Evolutionary conservation across 2,113 vertebrate species (phyloP), one percentile per base, ranked within the genome.

Genomic region (Calyptommatus sinebrachiatus): DNA sequence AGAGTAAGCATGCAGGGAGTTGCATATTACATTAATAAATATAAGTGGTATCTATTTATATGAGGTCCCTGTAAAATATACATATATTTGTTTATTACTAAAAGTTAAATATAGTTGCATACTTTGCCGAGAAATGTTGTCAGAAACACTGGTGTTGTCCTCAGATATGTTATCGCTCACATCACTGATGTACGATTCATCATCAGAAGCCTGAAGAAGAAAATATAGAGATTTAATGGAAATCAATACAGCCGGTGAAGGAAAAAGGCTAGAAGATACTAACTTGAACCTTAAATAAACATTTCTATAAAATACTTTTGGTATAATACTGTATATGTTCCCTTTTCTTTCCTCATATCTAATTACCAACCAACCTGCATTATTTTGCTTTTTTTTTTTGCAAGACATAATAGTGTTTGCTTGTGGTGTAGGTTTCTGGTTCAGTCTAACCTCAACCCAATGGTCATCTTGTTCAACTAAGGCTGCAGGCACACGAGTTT

Each of bases 161-260:
- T 99, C 98, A 21, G 98, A 99, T 95, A 99, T 97, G 88, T 99
- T 99, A 94, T 99, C 98, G 86, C 98, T 99, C 95, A 99, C 98
- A 91, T 99, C 98, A 80, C 98, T 99, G 94, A 99, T 96, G 82
- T 99, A 99, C 89, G 98, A 99, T 92, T 99, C 98, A 89, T 99
- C 98, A 87, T 99, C 98, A 87, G 98, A 99, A 89, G 97, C 97
- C 98, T 99, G 77, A 71, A 63, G 46, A 73, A 85, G 48, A 88
- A 88, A 21, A 72, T 12, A 22, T 8, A 35, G 21, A 80, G 82
- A 83, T 28, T 26, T 62, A 21, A 71, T 7, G 60, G 65, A 70
- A 77, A 57, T 20, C 14, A 6, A 29, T 66, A 29, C 21, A 65
- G 63, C 26, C 14, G 6, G 14, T 0, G 28, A 66, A 66, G 65